Evolutionary conservation across 2,888 invertebrate genomes (phyloP).

Genomic region (Drosophila hamatofila): DNA sequence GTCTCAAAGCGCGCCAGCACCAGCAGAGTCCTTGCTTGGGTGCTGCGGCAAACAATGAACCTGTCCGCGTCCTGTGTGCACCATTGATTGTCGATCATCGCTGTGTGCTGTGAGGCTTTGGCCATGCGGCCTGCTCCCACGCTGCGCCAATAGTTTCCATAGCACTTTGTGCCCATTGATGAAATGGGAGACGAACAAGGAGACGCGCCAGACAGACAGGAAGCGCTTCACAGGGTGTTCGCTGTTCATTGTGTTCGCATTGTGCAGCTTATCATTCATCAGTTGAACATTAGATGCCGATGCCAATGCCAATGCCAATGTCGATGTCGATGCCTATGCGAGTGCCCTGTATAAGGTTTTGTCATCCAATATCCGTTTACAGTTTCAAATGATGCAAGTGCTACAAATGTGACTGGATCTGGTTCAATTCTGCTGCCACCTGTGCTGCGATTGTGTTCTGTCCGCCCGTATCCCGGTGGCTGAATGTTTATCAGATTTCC

Average conservation of each 20-base stretch:
- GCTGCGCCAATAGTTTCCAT: slow-evolving; percentile 60
- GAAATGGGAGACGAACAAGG: slow-evolving; percentile 70
- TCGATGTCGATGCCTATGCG: neutral
- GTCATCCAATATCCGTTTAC: slow-evolving; percentile 65
- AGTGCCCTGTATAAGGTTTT: slow-evolving; percentile 10
- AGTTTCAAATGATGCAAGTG: slow-evolving; percentile 55
- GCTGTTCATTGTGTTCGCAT: slow-evolving; percentile 27
- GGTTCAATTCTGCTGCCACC: neutral
- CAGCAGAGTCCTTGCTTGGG: slow-evolving; percentile 30
- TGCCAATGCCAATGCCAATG: slow-evolving; percentile 3
- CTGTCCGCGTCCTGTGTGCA: slow-evolving; percentile 48
- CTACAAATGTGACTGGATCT: slow-evolving; percentile 45
- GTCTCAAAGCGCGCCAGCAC: slow-evolving; percentile 65
- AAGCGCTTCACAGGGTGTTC: slow-evolving; percentile 45
- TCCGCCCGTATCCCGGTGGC: neutral
- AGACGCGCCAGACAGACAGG: slow-evolving; percentile 43
- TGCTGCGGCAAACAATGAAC: slow-evolving; percentile 62
- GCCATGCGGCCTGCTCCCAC: slow-evolving; percentile 63
- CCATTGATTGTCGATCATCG: slow-evolving; percentile 30
- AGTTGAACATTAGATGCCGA: slow-evolving; percentile 54
- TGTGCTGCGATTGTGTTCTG: neutral
- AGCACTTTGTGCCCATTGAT: slow-evolving; percentile 56
- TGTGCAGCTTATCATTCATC: slow-evolving; percentile 69
- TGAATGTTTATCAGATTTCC: slow-evolving; percentile 60
- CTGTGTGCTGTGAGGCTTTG: neutral